Conservation (phyloP, 2,888 invertebrate genomes). For the Sphecodes monilicornis region DNA sequence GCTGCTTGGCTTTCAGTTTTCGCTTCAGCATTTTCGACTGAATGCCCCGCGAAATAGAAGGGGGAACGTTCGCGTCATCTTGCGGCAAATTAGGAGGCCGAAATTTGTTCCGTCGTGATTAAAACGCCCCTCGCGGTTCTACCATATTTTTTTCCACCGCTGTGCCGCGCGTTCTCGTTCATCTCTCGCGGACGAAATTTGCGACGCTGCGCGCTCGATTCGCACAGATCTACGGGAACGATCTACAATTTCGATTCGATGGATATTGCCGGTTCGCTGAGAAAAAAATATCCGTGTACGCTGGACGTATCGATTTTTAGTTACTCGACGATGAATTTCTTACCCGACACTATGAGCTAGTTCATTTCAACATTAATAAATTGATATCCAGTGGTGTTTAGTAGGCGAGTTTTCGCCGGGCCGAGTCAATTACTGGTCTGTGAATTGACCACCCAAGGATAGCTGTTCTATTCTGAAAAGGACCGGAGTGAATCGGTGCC, state of each 20-base stretch:
- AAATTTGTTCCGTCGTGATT: constrained; percentile 53
- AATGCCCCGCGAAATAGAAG: constrained; percentile 7
- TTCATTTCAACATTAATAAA: no score
- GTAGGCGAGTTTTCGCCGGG: no score
- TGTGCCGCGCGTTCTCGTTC: not conserved
- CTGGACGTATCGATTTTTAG: no score
- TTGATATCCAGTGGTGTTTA: no score
- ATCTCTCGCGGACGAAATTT: not conserved
- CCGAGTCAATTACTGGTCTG: no score
- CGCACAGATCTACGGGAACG: not conserved
- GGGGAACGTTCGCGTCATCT: constrained; percentile 18
- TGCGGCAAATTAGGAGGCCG: constrained; percentile 32
- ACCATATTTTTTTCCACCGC: not conserved
- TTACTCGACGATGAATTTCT: no score
- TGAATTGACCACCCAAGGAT: no score
- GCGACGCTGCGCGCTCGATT: not conserved
- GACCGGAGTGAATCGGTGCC: no score
- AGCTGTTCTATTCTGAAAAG: no score
- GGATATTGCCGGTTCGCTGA: no score
- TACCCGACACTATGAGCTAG: no score
- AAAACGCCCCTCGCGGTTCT: constrained; percentile 37
- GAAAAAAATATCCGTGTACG: no score
- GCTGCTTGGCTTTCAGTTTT: constrained; percentile 17
- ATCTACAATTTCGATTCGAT: not conserved
- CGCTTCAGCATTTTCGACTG: constrained; percentile 35